Base-by-base conservation (phyloP, 2,888 invertebrate genomes). In the Agonopterix alstromeriana region DNA sequence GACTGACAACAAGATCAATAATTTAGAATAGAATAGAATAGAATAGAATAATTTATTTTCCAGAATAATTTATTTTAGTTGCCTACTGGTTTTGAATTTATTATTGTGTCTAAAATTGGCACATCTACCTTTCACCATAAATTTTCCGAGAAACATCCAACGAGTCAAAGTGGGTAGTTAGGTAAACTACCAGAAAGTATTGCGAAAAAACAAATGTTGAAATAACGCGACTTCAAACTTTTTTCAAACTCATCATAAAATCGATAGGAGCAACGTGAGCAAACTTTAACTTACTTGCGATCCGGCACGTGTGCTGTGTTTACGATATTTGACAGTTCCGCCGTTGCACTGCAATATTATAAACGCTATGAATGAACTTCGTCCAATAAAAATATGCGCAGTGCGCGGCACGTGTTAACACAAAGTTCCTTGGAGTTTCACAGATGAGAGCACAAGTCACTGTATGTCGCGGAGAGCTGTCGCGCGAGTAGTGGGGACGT, bases 231-330 rank as follows among this genome's bases (percentile, higher is more conserved):
- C 27, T 5, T 27, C 27, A 27, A n/a, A 8, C 42, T n/a, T 35
- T 8, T 35, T 36, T 35, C 42, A 35, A 40, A 48, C 40, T 17
- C 43, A 48, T 38, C 43, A 43, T 10, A 10, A 44, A 40, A 44
- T 44, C 44, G 43, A 48, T 44, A 48, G 35, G 14, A 42, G 10
- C 45, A 44, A 47, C 46, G 44, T 35, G 43, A 52, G 17, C 38
- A 42, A 52, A 52, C 42, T 58, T 56, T 57, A 71, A 84, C 86
- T 86, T 82, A 86, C 86, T 82, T 83, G 82, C 73, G 73, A 73
- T 77, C 67, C 55, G 52, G 77, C 84, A 83, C 86, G 84, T 85
- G 86, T 65, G 73, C 61, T 64, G 64, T 85, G 85, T 85, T 86
- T 83, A 86, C 85, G 77, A 77, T 76, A 63, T 79, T 77, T 73